Percentiles rank a stretch among this genome's conserved stretches.
Conservation (phyloP, 2,113 vertebrate genomes). For the Bos javanicus region DNA sequence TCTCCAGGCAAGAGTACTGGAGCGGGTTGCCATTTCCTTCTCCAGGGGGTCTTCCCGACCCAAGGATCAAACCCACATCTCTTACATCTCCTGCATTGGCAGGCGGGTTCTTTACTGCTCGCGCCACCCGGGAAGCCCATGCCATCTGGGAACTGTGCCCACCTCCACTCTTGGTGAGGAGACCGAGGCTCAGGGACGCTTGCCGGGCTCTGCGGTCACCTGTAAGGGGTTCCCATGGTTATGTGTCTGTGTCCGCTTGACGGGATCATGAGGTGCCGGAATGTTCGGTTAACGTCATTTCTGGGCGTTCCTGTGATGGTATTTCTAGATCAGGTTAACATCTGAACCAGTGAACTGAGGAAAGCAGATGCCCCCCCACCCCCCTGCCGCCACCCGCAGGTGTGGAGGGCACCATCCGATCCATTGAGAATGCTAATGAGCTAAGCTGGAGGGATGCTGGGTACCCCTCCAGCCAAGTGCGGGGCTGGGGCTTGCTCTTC, state of each 20-base stretch:
- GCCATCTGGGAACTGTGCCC: rapidly evolving
- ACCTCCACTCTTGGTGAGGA: rapidly evolving
- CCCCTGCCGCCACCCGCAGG: too few relatives aligned
- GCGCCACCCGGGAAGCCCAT: neutral
- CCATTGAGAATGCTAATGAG: rapidly evolving
- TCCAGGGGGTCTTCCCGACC: neutral
- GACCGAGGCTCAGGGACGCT: rapidly evolving
- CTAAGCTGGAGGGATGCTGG: neutral
- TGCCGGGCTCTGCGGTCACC: neutral
- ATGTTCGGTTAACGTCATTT: too few relatives aligned
- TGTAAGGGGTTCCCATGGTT: neutral
- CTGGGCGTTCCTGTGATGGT: rapidly evolving
- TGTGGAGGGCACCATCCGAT: rapidly evolving
- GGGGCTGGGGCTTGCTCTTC: neutral
- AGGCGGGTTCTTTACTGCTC: neutral
- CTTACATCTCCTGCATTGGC: rapidly evolving
- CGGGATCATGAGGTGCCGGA: rapidly evolving
- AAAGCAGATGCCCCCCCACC: rapidly evolving
- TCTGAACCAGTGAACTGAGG: rapidly evolving
- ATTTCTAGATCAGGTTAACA: neutral
- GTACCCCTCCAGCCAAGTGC: rapidly evolving
- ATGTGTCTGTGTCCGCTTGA: rapidly evolving
- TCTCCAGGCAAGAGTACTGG: neutral
- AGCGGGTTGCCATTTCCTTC: neutral
- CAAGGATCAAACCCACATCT: neutral